Percentiles rank a stretch among this genome's conserved stretches.
phyloP scores from a whole-genome alignment of 2,888 invertebrate genomes.

The Erynnis tages region DNA sequence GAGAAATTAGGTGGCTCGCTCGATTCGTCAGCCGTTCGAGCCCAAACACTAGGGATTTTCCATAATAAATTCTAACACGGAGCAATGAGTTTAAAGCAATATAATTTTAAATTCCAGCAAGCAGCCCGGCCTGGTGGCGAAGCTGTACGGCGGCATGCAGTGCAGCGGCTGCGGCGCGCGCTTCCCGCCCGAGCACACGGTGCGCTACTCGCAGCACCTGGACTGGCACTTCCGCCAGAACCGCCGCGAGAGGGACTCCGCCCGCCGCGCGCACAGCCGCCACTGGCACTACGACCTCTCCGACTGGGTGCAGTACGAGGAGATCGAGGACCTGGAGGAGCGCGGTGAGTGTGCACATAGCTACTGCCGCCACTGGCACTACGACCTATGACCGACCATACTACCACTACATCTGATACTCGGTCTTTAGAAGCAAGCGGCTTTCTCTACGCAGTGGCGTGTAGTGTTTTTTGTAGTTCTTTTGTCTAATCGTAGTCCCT shows the following conservation, averaged over 20 bases:
- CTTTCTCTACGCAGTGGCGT: too few relatives aligned
- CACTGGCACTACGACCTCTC: conserved; percentile 94
- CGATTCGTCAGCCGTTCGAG: too few relatives aligned
- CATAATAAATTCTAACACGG: too few relatives aligned
- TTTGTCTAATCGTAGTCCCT: too few relatives aligned
- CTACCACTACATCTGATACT: not conserved
- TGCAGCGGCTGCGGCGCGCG: conserved; percentile 98
- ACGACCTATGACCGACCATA: not conserved
- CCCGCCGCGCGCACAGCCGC: conserved; percentile 90
- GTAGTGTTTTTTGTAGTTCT: too few relatives aligned
- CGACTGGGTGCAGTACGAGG: conserved; percentile 97
- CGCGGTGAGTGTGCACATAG: conserved; percentile 82
- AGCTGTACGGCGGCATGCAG: conserved; percentile 94
- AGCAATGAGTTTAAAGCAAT: not conserved
- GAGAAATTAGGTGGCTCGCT: too few relatives aligned
- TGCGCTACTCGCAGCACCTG: conserved; percentile 95
- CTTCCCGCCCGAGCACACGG: conserved; percentile 94
- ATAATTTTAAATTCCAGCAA: conserved; percentile 67
- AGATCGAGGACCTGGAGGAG: conserved; percentile 95
- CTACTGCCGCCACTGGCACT: too few relatives aligned
- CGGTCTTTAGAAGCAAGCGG: too few relatives aligned
- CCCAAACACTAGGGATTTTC: too few relatives aligned
- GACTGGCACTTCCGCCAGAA: conserved; percentile 99
- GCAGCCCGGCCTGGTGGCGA: conserved; percentile 86
- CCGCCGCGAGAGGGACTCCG: conserved; percentile 91